Percentiles rank a stretch among this genome's conserved stretches.
phyloP scores from a whole-genome alignment of 2,797 vertebrate species.

The Oreochromis mossambicus region DNA sequence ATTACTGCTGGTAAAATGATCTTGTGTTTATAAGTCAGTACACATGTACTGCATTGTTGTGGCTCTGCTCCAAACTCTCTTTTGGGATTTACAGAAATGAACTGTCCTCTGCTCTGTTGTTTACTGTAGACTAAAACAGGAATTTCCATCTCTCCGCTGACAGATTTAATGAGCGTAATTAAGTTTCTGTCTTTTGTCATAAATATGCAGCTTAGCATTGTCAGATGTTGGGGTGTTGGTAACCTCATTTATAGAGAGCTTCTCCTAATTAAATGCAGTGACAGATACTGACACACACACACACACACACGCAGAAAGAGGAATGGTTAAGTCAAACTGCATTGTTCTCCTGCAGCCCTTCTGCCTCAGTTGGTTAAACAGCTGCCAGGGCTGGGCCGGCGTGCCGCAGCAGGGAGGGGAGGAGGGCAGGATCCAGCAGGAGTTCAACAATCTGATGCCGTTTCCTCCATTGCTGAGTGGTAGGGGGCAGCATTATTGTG shows the following conservation, averaged over 20 bases:
- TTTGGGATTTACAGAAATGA: background rate
- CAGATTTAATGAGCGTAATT: background rate
- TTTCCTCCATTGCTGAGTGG: conserved; percentile 36
- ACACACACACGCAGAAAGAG: background rate
- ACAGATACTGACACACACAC: background rate
- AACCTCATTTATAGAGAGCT: background rate
- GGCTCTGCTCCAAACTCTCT: background rate
- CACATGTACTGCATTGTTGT: fast-evolving
- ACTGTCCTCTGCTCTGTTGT: background rate
- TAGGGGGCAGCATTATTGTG: conserved; percentile 38
- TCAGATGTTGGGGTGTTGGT: background rate
- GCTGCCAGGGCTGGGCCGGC: conserved; percentile 49
- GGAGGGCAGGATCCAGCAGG: conserved; percentile 10
- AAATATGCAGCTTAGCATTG: background rate
- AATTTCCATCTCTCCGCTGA: background rate
- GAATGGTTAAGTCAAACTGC: conserved; percentile 36
- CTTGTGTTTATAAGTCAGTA: background rate
- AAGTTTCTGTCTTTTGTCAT: background rate
- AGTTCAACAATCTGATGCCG: conserved; percentile 45
- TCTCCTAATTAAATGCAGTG: background rate
- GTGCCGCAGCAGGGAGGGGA: conserved; percentile 30
- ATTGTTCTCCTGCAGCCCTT: conserved; percentile 51
- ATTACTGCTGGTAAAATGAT: background rate
- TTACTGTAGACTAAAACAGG: background rate
- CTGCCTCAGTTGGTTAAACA: conserved; percentile 62